phyloP scores from a whole-genome alignment of 2,888 invertebrate species.

The Physocephala rufipes region DNA sequence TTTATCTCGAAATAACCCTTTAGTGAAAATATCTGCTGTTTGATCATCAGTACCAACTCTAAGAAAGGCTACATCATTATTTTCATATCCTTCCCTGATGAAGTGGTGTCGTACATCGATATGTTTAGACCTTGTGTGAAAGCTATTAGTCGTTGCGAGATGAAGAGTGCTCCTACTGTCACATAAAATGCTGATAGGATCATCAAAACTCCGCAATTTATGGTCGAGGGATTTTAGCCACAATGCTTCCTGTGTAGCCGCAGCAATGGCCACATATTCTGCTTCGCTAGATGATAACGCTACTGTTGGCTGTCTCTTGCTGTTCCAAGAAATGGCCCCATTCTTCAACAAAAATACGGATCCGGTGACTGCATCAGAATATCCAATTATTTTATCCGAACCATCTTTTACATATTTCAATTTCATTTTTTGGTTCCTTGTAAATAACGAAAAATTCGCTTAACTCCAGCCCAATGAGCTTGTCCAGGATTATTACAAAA shows the following conservation, averaged over 20 bases:
- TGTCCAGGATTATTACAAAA: too few species aligned
- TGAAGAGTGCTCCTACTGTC: constrained; percentile 9
- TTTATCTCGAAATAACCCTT: too few species aligned
- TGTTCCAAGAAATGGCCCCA: not conserved
- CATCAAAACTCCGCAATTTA: not conserved
- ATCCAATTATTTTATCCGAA: not conserved
- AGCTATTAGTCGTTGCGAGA: constrained; percentile 10
- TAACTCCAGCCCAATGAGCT: too few species aligned
- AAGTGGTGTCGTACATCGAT: constrained; percentile 17
- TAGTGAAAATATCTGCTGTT: too few species aligned
- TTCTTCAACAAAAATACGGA: not conserved
- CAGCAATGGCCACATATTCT: not conserved
- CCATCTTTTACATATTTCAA: not conserved
- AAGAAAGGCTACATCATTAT: too few species aligned
- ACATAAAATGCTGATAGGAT: not conserved
- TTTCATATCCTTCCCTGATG: not conserved
- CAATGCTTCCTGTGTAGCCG: not conserved
- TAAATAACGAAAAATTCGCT: too few species aligned
- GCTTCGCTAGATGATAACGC: not conserved
- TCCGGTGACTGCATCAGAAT: not conserved
- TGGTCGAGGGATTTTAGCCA: not conserved
- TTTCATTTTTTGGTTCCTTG: too few species aligned
- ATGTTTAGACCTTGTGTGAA: constrained; percentile 16
- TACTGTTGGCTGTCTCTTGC: not conserved
- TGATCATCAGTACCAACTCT: too few species aligned